These are phyloP conservation scores for Platalea minor DNA, from an alignment of 2,797 vertebrate genomes.

Conservation along the genomic window DNA sequence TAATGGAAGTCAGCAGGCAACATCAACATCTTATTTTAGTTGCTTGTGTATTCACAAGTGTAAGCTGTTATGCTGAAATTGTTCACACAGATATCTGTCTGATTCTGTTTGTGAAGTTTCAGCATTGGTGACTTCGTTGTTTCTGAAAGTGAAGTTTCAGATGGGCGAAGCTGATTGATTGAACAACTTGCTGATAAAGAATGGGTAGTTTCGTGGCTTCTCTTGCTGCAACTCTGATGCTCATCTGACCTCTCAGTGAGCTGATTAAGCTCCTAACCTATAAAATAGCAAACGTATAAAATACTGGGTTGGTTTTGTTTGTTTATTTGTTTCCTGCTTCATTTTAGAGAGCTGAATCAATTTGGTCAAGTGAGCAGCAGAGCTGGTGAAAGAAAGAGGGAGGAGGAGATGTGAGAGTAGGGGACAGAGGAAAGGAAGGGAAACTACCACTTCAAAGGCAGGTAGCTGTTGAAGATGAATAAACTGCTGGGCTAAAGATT, in stretches of 20 bases:
- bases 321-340: background rate
- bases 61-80: background rate
- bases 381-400: background rate
- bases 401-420: background rate
- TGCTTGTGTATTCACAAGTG: background rate
- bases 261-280: background rate
- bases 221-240: background rate
- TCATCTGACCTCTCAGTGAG: background rate
- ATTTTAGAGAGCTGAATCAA: background rate
- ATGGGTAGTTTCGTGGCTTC: background rate
- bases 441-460: background rate
- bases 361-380: background rate
- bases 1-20: background rate
- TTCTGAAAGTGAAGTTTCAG: background rate
- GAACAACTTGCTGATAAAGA: background rate
- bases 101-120: background rate
- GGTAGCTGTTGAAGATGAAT: background rate
- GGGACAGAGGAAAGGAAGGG: background rate
- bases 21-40: background rate
- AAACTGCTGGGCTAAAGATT: background rate
- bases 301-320: background rate
- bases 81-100: background rate
- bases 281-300: background rate
- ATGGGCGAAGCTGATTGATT: background rate
- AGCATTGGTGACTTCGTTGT: rapidly evolving